Evolutionary conservation across 2,888 invertebrate species (phyloP), one percentile per base, ranked within the genome.

Genomic region (Melanostoma mellinum): DNA sequence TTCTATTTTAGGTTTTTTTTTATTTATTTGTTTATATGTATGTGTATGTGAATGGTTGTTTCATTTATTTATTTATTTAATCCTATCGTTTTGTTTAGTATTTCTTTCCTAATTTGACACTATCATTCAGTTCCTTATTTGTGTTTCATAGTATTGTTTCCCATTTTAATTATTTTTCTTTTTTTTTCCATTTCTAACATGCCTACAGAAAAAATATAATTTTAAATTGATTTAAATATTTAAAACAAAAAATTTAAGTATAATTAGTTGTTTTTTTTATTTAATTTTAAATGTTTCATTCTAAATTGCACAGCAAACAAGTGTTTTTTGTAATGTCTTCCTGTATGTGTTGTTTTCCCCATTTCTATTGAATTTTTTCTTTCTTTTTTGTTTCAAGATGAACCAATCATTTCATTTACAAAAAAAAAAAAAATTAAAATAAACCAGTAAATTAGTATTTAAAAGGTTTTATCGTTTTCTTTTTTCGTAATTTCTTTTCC

Each of bases 291-390:
- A 65, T 33, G 10, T 63, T 77, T 73, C 82, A 60, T 77, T 68
- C 68, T 58, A 82, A 82, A 82, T 82, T 82, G 82, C 82, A 82
- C 82, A 74, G 65, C 69, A 69, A 77, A 77, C 78, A 78, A 69
- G 77, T 78, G 78, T 73, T 82, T 76, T 55, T 63, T 20, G 20
- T 50, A 80, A 75, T 81, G 72, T 68, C 58, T 71, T 81, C 72
- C 76, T 81, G 75, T 60, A 65, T 75, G 55, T 52, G 30, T 48
- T 44, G 35, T 5, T 40, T 38, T 6, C 20, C 30, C 42, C 38
- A 30, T 6, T 35, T 20, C n/a, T 68, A 48, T 32, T 52, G 10
- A 33, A 33, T 65, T 33, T 60, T 32, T 71, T 10, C 33, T 56
- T 38, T n/a, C 52, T 9, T 35, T 61, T 36, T 44, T 36, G 6